Conservation (phyloP, 2,888 invertebrate genomes). For the Acleris cristana region DNA sequence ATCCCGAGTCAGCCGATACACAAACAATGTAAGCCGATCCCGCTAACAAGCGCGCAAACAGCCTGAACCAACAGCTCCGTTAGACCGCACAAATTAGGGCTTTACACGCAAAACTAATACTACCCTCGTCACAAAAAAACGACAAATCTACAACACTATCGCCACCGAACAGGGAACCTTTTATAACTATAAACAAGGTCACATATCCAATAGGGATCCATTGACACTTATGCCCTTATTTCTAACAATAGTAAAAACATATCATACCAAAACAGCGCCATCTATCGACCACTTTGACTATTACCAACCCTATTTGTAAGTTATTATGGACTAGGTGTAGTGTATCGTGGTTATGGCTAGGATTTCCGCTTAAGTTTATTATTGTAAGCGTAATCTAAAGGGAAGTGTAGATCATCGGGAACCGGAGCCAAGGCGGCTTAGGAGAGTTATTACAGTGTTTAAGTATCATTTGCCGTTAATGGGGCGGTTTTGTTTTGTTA, state of each 20-base stretch:
- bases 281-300: not conserved
- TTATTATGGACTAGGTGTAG: not conserved
- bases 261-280: slow-evolving; percentile 32
- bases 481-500: slow-evolving; percentile 44
- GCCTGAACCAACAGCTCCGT: slow-evolving; percentile 43
- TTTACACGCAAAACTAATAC: slow-evolving; percentile 62
- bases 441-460: slow-evolving; percentile 40
- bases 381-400: slow-evolving; percentile 55
- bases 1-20: slow-evolving; percentile 32
- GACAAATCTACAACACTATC: too few relatives aligned
- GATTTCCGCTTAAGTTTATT: slow-evolving; percentile 50
- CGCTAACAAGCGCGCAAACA: slow-evolving; percentile 46
- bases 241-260: slow-evolving; percentile 10
- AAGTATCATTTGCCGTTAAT: slow-evolving; percentile 35
- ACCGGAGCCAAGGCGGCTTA: slow-evolving; percentile 33
- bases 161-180: too few relatives aligned
- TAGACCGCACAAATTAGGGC: slow-evolving; percentile 52
- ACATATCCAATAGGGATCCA: too few relatives aligned
- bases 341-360: slow-evolving; percentile 17
- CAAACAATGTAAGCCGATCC: slow-evolving; percentile 36
- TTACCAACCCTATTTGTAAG: slow-evolving; percentile 6
- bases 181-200: too few relatives aligned
- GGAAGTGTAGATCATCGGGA: slow-evolving; percentile 48
- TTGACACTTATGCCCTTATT: too few relatives aligned
- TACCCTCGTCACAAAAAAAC: too few relatives aligned